Percentiles rank a stretch among this genome's conserved stretches.
Conservation (phyloP, 2,888 invertebrate species). For the Scrobipalpa costella region DNA sequence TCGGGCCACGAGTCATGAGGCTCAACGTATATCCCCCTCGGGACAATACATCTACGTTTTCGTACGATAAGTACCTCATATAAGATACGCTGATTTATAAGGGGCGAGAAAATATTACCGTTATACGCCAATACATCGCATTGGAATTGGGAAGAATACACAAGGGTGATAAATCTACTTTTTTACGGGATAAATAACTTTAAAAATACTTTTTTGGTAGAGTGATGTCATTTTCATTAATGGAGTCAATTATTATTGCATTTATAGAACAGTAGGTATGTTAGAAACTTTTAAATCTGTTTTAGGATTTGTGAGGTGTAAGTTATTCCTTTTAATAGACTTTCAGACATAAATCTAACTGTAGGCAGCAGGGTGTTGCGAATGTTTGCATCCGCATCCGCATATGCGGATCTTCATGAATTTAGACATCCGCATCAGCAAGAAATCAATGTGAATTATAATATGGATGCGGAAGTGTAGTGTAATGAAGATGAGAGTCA, state of each 20-base stretch:
- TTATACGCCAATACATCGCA: constrained; percentile 29
- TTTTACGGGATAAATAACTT: constrained; percentile 9
- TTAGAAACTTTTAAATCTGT: no score
- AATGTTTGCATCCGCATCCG: no score
- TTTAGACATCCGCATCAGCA: no score
- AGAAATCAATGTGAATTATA: no score
- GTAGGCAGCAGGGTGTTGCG: no score
- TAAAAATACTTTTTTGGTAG: not conserved
- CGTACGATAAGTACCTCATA: constrained; percentile 68
- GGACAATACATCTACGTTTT: constrained; percentile 68
- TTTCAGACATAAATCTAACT: no score
- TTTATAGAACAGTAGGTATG: no score
- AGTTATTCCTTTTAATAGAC: no score
- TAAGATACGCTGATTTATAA: constrained; percentile 71
- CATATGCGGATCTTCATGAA: no score
- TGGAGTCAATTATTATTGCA: not conserved
- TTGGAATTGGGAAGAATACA: constrained; percentile 23
- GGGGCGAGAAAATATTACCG: constrained; percentile 59
- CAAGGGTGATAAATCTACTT: constrained; percentile 27
- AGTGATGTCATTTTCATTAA: not conserved
- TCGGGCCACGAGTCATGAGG: constrained; percentile 53
- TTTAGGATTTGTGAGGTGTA: no score
- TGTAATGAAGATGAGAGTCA: no score
- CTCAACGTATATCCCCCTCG: constrained; percentile 58
- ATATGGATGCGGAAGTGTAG: no score